Evolutionary conservation across 1,140 invertebrate species (phyloP).

Genomic region (Cotesia chilonis): DNA sequence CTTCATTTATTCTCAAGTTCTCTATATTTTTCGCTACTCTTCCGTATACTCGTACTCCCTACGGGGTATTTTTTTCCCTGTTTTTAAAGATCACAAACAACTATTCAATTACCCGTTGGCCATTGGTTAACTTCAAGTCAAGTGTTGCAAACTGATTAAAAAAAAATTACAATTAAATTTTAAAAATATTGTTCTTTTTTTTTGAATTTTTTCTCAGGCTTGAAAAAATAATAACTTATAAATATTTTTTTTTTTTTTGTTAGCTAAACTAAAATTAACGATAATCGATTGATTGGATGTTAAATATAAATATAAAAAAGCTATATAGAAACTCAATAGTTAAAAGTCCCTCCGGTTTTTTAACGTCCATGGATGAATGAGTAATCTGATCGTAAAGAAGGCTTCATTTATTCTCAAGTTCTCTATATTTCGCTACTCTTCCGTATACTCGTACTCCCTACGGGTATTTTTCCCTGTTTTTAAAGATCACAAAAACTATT

Average conservation of each 20-base stretch:
- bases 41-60: not conserved
- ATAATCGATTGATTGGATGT: too few relatives aligned
- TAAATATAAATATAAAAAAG: not conserved
- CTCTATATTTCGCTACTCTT: not conserved
- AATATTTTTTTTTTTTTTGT: too few relatives aligned
- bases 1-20: slow-evolving; percentile 4
- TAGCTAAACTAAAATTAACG: too few relatives aligned
- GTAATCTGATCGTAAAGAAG: slow-evolving; percentile 4
- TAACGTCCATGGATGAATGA: not conserved
- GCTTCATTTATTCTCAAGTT: slow-evolving; percentile 4
- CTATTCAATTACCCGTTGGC: not conserved
- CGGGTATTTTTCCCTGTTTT: too few relatives aligned
- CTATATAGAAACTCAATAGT: not conserved
- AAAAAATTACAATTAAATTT: too few relatives aligned
- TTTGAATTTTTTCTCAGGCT: too few relatives aligned
- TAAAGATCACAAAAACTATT: too few relatives aligned
- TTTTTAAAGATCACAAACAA: too few relatives aligned
- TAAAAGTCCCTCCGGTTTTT: not conserved
- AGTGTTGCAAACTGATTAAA: not conserved
- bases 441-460: not conserved
- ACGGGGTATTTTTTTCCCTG: too few relatives aligned
- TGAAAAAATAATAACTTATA: too few relatives aligned
- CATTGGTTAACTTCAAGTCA: not conserved
- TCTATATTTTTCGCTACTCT: not conserved
- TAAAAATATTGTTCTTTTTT: too few relatives aligned